Conservation (phyloP, 2,113 vertebrate genomes). For the Hypomesus transpacificus region DNA sequence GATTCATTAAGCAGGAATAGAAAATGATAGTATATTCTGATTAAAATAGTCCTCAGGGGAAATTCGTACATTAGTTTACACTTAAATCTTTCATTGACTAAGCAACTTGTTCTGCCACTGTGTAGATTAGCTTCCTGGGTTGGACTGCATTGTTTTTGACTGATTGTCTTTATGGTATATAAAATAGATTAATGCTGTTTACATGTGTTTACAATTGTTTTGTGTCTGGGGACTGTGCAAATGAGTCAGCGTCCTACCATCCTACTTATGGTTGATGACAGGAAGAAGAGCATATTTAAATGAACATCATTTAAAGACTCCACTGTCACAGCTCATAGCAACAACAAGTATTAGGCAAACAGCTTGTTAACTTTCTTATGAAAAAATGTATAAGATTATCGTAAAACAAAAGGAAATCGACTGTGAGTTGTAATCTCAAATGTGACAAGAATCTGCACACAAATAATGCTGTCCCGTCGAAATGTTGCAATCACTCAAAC, state of each 20-base stretch:
- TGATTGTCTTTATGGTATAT: constrained; percentile 41
- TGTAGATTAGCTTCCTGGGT: constrained; percentile 69
- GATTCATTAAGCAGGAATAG: constrained; percentile 99
- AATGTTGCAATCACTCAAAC: too few species aligned
- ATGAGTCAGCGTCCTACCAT: constrained; percentile 4
- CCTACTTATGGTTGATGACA: not conserved
- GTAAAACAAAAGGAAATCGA: too few species aligned
- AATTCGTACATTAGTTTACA: constrained; percentile 87
- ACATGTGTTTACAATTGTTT: constrained; percentile 47
- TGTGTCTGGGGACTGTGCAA: constrained; percentile 21
- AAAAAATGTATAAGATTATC: too few species aligned
- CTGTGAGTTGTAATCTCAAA: too few species aligned
- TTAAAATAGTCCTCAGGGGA: constrained; percentile 83
- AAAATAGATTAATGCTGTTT: constrained; percentile 58
- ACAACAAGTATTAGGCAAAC: not conserved
- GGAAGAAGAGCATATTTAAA: not conserved
- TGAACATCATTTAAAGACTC: constrained; percentile 1
- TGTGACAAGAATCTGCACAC: too few species aligned
- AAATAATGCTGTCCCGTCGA: too few species aligned
- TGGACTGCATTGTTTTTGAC: constrained; percentile 47
- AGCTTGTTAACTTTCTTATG: not conserved
- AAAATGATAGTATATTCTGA: constrained; percentile 92
- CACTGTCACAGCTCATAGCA: not conserved
- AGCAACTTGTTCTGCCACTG: constrained; percentile 84
- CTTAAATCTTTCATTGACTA: constrained; percentile 87